Base-by-base conservation (phyloP, 2,797 vertebrate species). In the Sebastiscus tertius region DNA sequence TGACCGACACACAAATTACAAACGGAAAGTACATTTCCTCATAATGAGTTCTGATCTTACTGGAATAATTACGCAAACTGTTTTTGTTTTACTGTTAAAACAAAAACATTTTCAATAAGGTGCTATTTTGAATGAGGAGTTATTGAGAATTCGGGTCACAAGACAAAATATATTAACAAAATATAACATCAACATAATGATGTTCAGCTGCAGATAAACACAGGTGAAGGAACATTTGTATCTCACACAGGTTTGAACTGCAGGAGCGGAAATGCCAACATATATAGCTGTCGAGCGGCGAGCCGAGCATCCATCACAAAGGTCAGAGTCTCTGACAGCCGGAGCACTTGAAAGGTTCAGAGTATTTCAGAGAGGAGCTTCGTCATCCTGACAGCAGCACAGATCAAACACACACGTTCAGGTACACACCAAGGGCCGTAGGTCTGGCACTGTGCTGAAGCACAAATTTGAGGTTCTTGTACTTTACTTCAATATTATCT, bases 281-380 rank as follows among this genome's bases (percentile, higher is more conserved):
- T 75, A 75, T 75, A 58, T 58, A 56, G 65, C 80, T 82, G 84
- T 75, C 2, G 52, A 63, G 59, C 49, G 3, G 29, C 16, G 62
- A 74, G 75, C 83, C 24, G 62, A 76, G 89, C 80, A 66, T 89
- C 80, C 82, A 74, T 81, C 85, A 75, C 64, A 86, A 89, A 91
- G 89, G 88, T 89, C 93, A 88, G 46, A 84, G 76, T 3, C 64
- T 81, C 55, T 26, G 73, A 87, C 82, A 71, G 66, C 34, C 5
- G 14, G 2, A 63, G 65, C 67, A 20, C 76, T 85, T 86, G 65
- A 87, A 89, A 87, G 87, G 77, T 72, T 75, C n/a, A 6, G 42
- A 66, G 39, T 1, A 10, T 83, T 88, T 80, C 73, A 84, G 83
- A 75, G 42, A 70, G 63, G 27, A 72, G 42, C 36, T 13, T 54